Percentiles rank a stretch among this genome's conserved stretches.
Conservation (phyloP, 2,113 vertebrate species). For the Pteruthius melanotis region DNA sequence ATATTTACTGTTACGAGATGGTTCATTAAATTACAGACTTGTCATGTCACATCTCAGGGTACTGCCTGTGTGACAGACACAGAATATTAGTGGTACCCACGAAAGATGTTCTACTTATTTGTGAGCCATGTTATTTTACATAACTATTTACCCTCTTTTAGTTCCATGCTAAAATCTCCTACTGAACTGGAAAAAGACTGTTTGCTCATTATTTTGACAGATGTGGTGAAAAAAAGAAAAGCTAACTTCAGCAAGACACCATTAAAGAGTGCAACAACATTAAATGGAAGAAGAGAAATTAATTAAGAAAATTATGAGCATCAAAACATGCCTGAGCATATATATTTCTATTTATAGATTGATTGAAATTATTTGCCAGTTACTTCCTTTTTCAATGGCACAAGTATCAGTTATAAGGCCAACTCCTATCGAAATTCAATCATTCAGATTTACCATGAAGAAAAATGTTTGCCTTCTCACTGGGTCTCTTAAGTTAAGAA, state of each 20-base stretch:
- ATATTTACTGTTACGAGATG: conserved; percentile 36
- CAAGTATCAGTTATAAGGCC: not conserved
- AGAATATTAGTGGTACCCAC: not conserved
- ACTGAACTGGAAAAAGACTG: not conserved
- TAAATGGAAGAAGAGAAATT: conserved; percentile 15
- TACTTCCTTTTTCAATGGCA: not conserved
- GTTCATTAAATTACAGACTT: conserved; percentile 37
- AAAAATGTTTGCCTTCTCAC: not conserved
- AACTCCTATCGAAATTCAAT: not conserved
- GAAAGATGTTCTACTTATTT: conserved; percentile 6
- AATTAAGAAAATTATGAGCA: conserved; percentile 16
- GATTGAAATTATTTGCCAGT: not conserved
- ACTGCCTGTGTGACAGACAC: not conserved
- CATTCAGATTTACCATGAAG: not conserved
- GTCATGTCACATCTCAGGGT: conserved; percentile 9
- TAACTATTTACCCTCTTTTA: not conserved
- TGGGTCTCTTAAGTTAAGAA: not conserved
- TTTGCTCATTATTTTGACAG: conserved; percentile 27
- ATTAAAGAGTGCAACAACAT: not conserved
- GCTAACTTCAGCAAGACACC: not conserved
- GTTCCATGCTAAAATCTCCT: not conserved
- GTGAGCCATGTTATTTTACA: not conserved
- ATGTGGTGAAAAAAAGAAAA: not conserved
- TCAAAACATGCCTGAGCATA: not conserved
- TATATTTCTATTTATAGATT: not conserved